Evolutionary conservation across 2,113 vertebrate genomes (phyloP), one percentile per base, ranked within the genome.

Genomic region (Peromyscus maniculatus): DNA sequence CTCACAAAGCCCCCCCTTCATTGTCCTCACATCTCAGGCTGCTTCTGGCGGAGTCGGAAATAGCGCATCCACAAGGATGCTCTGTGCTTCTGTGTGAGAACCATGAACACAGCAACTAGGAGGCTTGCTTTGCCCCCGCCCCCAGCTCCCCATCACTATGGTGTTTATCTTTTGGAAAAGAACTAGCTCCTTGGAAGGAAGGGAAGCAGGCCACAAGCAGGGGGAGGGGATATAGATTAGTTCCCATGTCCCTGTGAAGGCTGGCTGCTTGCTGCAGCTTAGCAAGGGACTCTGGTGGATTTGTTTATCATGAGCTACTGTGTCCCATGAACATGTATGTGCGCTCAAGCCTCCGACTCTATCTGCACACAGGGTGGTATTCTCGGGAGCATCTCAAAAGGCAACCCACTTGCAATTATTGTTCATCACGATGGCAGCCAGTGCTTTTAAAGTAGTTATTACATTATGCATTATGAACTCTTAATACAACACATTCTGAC

Each of bases 121-220:
- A 92, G 46, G 93, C 39, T 84, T 24, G 71, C 66, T 96, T 22
- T 96, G 96, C 77, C 89, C 43, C 36, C 39, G 59, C 12, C 91
- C 64, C 93, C 90, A 90, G 46, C 89, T 97, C 52, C 69, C 94
- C 89, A n/a, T 66, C 87, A 83, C 0, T 2, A 91, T 93, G 24
- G 36, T 59, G 94, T 94, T 97, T 79, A 16, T 95, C 96, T 95
- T 96, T 71, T 91, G 91, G 87, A 96, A 97, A 71, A 89, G 83
- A 72, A 71, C 64, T 12, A 0, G 83, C 75, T 94, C 95, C 92
- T 75, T 94, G 84, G 86, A 95, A 3, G 3, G 66, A 88, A 77
- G 36, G 59, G 87, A 93, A 90, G 69, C 21, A 24, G 77, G 93
- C 36, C 86, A 89, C 59, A 74, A 77, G 46, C 43, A 16, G 91